Conservation (phyloP, 2,113 vertebrate species). For the Tachuris rubrigastra region DNA sequence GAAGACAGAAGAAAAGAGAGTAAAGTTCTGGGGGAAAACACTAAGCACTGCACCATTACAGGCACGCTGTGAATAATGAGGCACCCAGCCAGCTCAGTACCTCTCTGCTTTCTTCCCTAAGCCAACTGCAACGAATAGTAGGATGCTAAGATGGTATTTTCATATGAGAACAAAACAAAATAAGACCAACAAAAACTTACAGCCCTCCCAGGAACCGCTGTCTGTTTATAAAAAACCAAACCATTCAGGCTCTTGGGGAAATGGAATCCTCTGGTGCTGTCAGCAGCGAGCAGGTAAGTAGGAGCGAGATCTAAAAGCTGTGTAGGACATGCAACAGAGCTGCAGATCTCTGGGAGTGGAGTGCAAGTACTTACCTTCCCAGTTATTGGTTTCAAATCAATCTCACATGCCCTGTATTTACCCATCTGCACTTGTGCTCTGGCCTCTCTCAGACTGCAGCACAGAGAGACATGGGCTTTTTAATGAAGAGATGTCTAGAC, state of each 20-base stretch:
- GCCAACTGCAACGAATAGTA: background rate
- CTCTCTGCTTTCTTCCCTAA: background rate
- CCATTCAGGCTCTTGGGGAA: conserved; percentile 28
- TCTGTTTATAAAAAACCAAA: conserved; percentile 31
- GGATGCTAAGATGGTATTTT: background rate
- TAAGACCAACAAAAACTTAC: background rate
- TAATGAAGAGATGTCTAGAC: conserved; percentile 60
- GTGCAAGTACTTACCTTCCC: conserved; percentile 10
- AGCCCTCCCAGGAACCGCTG: background rate
- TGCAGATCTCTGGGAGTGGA: background rate
- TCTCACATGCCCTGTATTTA: conserved; percentile 25
- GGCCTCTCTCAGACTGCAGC: conserved; percentile 9
- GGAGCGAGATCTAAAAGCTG: background rate
- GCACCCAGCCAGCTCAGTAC: background rate
- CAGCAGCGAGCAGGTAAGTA: background rate
- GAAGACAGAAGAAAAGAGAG: background rate
- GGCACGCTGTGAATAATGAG: background rate
- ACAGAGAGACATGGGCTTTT: background rate
- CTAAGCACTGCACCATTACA: background rate
- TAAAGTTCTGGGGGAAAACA: background rate
- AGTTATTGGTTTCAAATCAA: conserved; percentile 32
- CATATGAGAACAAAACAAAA: background rate
- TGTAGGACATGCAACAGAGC: background rate
- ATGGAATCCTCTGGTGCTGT: background rate
- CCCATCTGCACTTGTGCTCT: background rate